Percentiles rank a stretch among this genome's conserved stretches.
Conservation (phyloP, 1,140 invertebrate species). For the Nebria ingens region DNA sequence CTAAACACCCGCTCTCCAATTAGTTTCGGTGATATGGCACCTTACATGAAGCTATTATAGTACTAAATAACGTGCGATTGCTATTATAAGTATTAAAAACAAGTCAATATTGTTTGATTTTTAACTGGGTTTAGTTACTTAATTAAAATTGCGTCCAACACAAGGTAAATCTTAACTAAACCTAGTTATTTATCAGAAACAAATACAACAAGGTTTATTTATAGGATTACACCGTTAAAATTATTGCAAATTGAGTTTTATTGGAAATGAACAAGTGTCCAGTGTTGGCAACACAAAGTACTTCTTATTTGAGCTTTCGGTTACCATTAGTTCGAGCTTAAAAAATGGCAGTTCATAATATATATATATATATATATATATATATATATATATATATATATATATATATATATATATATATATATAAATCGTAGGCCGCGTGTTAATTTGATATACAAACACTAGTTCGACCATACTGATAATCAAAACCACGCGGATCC, state of each 20-base stretch:
- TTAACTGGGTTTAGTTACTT: no score
- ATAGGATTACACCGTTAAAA: no score
- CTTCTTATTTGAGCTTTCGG: slow-evolving; percentile 1
- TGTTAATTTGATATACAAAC: background rate
- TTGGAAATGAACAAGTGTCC: background rate
- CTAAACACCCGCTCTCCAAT: no score
- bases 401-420: background rate
- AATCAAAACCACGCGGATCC: background rate
- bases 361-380: background rate
- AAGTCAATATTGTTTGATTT: background rate
- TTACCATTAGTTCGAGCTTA: slow-evolving; percentile 2
- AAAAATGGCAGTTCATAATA: background rate
- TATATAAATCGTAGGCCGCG: background rate
- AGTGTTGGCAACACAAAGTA: background rate
- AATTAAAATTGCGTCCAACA: no score
- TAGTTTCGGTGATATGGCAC: no score
- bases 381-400: background rate
- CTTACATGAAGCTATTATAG: no score
- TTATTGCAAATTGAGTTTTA: background rate
- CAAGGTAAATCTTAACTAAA: no score
- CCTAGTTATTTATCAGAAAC: background rate
- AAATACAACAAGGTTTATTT: background rate
- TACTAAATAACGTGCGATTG: background rate
- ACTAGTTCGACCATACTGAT: background rate
- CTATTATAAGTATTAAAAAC: background rate